phyloP scores from a whole-genome alignment of 2,113 vertebrate species.

The Aegithalos caudatus region DNA sequence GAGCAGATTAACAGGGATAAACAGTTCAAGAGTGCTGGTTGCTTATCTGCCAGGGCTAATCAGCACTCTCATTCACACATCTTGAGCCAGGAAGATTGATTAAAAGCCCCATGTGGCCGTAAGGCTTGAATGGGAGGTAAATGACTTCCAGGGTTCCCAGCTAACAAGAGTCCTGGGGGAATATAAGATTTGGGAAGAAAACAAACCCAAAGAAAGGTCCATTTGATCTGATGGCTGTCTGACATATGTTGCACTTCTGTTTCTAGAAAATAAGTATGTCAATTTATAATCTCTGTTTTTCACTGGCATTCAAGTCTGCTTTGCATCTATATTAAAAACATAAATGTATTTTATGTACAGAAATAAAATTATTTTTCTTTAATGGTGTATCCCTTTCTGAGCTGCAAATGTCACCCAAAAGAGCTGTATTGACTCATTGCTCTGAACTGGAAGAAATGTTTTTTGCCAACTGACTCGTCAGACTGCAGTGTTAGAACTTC shows the following conservation, averaged over 20 bases:
- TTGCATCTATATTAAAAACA: neutral
- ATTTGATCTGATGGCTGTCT: neutral
- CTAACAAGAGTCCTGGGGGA: neutral
- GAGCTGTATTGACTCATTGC: neutral
- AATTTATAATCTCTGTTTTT: neutral
- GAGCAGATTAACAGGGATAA: slow-evolving; percentile 29
- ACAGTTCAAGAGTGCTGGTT: neutral
- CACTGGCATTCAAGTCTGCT: neutral
- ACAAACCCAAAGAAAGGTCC: neutral
- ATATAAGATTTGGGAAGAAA: neutral
- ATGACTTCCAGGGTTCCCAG: slow-evolving; percentile 1
- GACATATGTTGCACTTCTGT: neutral
- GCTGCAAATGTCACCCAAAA: neutral
- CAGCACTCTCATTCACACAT: slow-evolving; percentile 50
- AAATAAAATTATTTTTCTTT: neutral
- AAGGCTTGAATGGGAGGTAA: slow-evolving; percentile 19
- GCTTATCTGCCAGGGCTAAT: slow-evolving; percentile 41
- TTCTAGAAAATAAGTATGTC: neutral
- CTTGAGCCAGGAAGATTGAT: slow-evolving; percentile 36
- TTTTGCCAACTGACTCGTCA: neutral
- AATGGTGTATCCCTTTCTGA: neutral
- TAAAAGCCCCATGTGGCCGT: neutral
- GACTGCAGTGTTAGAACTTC: neutral
- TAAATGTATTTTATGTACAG: neutral
- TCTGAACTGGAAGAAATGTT: neutral